phyloP scores from a whole-genome alignment of 2,113 vertebrate species.

The Peromyscus leucopus region DNA sequence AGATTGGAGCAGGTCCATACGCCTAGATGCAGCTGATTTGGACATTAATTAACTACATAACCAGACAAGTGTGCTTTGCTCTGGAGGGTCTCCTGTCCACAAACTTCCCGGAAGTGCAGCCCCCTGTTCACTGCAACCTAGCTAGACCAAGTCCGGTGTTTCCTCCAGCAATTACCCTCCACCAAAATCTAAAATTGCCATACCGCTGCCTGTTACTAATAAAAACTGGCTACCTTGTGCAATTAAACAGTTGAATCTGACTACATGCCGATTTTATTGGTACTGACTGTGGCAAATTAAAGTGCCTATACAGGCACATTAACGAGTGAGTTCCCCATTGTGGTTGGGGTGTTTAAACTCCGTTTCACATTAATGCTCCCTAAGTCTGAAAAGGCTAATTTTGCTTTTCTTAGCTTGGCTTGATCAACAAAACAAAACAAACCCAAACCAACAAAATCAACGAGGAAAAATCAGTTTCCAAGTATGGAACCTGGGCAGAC shows the following conservation, averaged over 20 bases:
- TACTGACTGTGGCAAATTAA: constrained; percentile 85
- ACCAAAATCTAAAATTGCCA: constrained; percentile 78
- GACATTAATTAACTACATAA: constrained; percentile 77
- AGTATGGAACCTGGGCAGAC: neutral
- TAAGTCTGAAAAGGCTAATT: constrained; percentile 68
- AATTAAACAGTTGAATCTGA: constrained; percentile 78
- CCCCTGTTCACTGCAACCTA: constrained; percentile 17
- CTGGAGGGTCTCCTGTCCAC: constrained; percentile 51
- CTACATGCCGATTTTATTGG: constrained; percentile 83
- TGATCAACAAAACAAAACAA: neutral
- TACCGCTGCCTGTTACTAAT: constrained; percentile 79
- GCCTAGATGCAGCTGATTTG: constrained; percentile 36
- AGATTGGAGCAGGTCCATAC: constrained; percentile 66
- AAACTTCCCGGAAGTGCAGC: neutral
- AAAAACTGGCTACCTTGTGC: constrained; percentile 82
- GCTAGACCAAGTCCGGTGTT: neutral
- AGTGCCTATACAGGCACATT: constrained; percentile 77
- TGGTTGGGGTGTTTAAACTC: constrained; percentile 74
- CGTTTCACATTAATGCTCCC: constrained; percentile 62
- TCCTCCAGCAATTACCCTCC: constrained; percentile 62
- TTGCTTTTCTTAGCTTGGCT: constrained; percentile 59
- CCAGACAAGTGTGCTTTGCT: constrained; percentile 52
- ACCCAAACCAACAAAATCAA: neutral
- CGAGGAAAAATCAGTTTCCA: neutral
- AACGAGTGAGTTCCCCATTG: constrained; percentile 67